Evolutionary conservation across 92 coral and sea anemone species (phyloP).

Genomic region (Phymanthus crucifer): DNA sequence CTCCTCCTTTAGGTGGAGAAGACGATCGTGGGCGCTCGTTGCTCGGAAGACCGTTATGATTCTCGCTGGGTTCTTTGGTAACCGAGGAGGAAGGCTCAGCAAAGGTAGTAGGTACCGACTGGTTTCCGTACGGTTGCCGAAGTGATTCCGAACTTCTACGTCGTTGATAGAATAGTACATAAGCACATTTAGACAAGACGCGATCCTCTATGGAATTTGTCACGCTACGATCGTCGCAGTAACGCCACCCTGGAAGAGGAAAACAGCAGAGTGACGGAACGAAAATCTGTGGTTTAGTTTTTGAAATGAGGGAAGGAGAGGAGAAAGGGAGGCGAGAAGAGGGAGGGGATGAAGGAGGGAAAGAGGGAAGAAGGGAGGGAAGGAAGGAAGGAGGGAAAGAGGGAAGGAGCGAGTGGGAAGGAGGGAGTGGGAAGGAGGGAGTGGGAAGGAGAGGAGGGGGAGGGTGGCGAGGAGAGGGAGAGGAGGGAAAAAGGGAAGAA

Average conservation of each 20-base stretch:
- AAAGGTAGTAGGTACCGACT: background rate
- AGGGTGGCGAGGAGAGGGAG: no score
- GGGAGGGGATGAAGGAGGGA: background rate
- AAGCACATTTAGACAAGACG: conserved; percentile 80
- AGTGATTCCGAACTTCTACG: conserved; percentile 31
- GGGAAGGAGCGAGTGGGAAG: no score
- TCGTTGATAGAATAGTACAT: conserved; percentile 89
- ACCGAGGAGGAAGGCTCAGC: background rate
- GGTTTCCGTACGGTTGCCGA: conserved; percentile 5
- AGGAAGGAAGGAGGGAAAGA: no score
- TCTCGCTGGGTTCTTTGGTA: conserved; percentile 4
- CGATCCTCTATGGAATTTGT: conserved; percentile 61
- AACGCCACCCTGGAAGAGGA: conserved; percentile 77
- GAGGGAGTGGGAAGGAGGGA: no score
- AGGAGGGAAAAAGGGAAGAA: no score
- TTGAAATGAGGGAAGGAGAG: background rate
- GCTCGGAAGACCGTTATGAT: background rate
- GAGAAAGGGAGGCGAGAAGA: background rate
- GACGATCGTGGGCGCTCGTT: conserved; percentile 5
- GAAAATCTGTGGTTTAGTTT: background rate
- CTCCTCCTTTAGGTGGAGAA: background rate
- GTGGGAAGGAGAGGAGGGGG: no score
- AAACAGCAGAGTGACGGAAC: background rate
- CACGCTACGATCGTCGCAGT: conserved; percentile 86
- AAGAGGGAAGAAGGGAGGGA: no score